Evolutionary conservation across 2,797 vertebrate genomes (phyloP).

Genomic region (Acanthurus leucopareius): DNA sequence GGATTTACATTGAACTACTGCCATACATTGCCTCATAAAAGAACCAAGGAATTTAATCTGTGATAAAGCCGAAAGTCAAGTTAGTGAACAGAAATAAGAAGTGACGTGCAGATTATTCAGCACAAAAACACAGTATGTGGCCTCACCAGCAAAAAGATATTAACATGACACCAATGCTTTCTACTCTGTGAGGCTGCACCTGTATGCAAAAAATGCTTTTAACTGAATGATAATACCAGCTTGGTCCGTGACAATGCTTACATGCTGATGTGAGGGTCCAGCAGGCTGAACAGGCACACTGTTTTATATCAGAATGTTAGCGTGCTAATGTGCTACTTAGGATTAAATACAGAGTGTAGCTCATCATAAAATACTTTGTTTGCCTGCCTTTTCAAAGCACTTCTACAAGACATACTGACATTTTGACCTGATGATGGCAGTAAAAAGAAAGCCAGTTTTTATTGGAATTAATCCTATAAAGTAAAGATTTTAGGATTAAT

Average conservation of each 20-base stretch:
- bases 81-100: background rate
- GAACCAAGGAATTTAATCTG: background rate
- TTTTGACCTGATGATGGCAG: no score
- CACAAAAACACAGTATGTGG: background rate
- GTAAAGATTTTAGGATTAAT: background rate
- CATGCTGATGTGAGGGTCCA: background rate
- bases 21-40: background rate
- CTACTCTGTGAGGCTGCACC: background rate
- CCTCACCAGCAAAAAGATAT: background rate
- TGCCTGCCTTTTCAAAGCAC: no score
- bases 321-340: background rate
- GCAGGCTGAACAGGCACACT: background rate
- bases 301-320: background rate
- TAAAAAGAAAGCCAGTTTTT: no score
- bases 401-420: no score
- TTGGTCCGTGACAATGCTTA: background rate
- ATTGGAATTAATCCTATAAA: no score
- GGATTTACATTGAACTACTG: background rate
- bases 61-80: background rate
- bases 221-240: background rate
- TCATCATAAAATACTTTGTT: no score
- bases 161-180: background rate
- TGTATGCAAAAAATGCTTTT: background rate
- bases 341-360: no score
- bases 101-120: background rate